Evolutionary conservation across 2,113 vertebrate species (phyloP).

Genomic region (Scartelaos histophorus): DNA sequence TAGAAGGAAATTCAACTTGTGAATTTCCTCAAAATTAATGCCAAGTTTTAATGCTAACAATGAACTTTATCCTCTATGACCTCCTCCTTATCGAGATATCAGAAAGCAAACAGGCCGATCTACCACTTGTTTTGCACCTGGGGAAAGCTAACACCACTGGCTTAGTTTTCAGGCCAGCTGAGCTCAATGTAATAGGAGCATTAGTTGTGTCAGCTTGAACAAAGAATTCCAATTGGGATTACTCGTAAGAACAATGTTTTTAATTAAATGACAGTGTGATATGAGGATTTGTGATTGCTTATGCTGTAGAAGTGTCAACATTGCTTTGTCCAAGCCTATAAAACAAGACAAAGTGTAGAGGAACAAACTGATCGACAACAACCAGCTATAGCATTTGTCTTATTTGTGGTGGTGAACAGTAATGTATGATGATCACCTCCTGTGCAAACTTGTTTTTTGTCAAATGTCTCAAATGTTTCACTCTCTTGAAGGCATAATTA

Average conservation of each 20-base stretch:
- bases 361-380: neutral
- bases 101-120: slow-evolving; percentile 42
- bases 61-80: slow-evolving; percentile 14
- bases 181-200: slow-evolving; percentile 57
- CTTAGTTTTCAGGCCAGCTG: slow-evolving; percentile 8
- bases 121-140: slow-evolving; percentile 27
- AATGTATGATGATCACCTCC: no score
- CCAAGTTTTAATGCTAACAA: neutral
- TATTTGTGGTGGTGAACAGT: no score
- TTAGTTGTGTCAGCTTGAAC: slow-evolving; percentile 30
- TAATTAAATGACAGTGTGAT: neutral
- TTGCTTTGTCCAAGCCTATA: neutral
- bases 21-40: neutral
- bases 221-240: neutral
- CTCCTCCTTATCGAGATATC: slow-evolving; percentile 27
- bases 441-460: neutral
- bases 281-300: neutral
- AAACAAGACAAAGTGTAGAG: neutral
- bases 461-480: neutral
- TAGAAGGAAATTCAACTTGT: neutral
- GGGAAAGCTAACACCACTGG: slow-evolving; percentile 49
- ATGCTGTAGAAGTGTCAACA: neutral
- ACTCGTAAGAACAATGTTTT: slow-evolving; percentile 1
- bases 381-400: neutral
- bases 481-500: neutral